Percentiles rank a stretch among this genome's conserved stretches.
These are phyloP conservation scores for Ptychoptera contaminata DNA, from an alignment of 2,888 invertebrate species.

Conservation along the genomic window DNA sequence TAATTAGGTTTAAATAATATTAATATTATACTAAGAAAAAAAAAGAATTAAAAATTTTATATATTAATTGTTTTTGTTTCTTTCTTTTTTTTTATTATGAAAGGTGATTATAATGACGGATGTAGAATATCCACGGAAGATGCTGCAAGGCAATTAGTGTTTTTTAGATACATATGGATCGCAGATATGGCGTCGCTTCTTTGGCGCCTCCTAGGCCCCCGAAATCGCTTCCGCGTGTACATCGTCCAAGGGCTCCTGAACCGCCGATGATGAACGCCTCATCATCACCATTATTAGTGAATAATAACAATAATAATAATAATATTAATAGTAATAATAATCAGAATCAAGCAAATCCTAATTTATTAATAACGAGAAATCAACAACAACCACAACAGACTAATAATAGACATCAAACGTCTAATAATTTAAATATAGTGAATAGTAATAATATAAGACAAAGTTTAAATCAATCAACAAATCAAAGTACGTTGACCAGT, in stretches of 20 bases:
- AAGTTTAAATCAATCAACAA: no score
- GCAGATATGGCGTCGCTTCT: constrained; percentile 57
- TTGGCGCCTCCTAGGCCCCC: constrained; percentile 60
- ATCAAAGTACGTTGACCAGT: no score
- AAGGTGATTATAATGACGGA: constrained; percentile 48
- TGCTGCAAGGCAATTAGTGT: constrained; percentile 33
- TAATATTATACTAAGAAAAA: no score
- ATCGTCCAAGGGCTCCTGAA: constrained; percentile 43
- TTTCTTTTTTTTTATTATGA: constrained; percentile 26
- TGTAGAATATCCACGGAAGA: constrained; percentile 45
- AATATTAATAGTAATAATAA: no score
- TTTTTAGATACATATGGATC: constrained; percentile 41
- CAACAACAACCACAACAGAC: constrained; percentile 12
- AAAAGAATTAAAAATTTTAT: neutral
- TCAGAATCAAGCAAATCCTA: no score
- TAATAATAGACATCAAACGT: no score
- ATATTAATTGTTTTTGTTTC: constrained; percentile 3
- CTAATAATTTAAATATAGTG: no score
- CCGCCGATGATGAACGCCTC: constrained; percentile 35
- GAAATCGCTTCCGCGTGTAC: constrained; percentile 55
- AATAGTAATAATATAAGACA: no score
- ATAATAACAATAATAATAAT: no score
- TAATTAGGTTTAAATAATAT: no score
- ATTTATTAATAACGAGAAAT: no score
- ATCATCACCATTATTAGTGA: constrained; percentile 12